Conservation (phyloP, 2,888 invertebrate genomes). For the Lingula anatina region DNA sequence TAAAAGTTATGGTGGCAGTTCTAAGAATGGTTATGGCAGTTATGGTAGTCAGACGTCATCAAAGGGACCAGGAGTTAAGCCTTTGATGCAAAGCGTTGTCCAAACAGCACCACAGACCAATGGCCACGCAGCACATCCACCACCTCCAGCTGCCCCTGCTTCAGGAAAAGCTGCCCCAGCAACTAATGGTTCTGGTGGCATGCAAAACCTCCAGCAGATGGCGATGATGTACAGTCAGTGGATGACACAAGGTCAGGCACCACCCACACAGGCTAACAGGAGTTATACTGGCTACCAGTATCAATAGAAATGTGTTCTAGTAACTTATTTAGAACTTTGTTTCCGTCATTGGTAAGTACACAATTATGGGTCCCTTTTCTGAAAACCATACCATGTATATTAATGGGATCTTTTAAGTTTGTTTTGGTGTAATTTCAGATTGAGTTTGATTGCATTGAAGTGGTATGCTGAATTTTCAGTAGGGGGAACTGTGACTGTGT, state of each 20-base stretch:
- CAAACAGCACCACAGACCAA: neutral
- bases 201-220: slow-evolving; percentile 13
- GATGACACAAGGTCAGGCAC: slow-evolving; percentile 9
- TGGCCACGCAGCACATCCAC: slow-evolving; percentile 4
- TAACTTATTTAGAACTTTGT: too few relatives aligned
- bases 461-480: too few relatives aligned
- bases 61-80: neutral
- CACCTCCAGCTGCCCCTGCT: neutral
- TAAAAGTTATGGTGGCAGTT: neutral
- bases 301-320: too few relatives aligned
- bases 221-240: slow-evolving; percentile 24
- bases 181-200: slow-evolving; percentile 3
- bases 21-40: neutral
- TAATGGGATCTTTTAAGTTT: too few relatives aligned
- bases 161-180: neutral
- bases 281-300: neutral
- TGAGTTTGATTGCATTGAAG: too few relatives aligned
- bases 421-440: too few relatives aligned
- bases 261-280: neutral
- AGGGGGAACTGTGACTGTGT: too few relatives aligned
- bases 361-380: too few relatives aligned
- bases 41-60: neutral
- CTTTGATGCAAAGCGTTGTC: too few relatives aligned
- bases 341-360: too few relatives aligned
- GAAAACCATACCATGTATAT: too few relatives aligned